These are phyloP conservation scores for Xanthia icteritia DNA, from an alignment of 2,888 invertebrate species.

Conservation along the genomic window DNA sequence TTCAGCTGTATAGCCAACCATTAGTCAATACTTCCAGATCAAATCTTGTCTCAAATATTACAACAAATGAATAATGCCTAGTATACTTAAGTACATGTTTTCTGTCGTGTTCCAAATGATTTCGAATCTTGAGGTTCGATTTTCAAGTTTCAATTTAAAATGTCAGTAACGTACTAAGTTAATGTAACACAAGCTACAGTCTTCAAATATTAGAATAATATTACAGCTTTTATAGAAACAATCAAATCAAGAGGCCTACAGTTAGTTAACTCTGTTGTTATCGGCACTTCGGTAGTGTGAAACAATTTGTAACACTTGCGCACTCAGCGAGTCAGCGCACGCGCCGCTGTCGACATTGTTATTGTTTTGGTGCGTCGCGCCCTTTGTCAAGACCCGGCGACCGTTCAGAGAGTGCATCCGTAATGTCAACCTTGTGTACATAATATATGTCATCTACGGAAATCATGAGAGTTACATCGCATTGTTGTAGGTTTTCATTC, in stretches of 20 bases:
- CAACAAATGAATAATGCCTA: background rate
- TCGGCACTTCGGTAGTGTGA: slow-evolving; percentile 65
- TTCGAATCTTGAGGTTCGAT: background rate
- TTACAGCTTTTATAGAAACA: slow-evolving; percentile 1
- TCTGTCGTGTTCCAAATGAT: background rate
- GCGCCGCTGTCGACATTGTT: slow-evolving; percentile 79
- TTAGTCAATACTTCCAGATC: background rate
- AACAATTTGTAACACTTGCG: slow-evolving; percentile 79
- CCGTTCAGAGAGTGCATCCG: slow-evolving; percentile 78
- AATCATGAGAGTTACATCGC: slow-evolving; percentile 71
- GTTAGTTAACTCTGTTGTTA: slow-evolving; percentile 33
- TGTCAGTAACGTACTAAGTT: background rate
- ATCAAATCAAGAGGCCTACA: slow-evolving; percentile 17
- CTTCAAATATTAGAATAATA: background rate
- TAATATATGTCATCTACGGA: slow-evolving; percentile 74
- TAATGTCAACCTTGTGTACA: slow-evolving; percentile 72
- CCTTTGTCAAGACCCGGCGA: slow-evolving; percentile 78
- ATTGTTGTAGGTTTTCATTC: slow-evolving; percentile 60
- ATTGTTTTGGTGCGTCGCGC: slow-evolving; percentile 84
- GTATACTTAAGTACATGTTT: background rate
- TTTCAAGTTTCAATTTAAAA: background rate
- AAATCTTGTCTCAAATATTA: background rate
- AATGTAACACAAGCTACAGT: background rate
- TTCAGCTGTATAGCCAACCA: background rate
- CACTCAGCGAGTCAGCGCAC: slow-evolving; percentile 84